Evolutionary conservation across 2,888 invertebrate species (phyloP).

Genomic region (Metellina segmentata): DNA sequence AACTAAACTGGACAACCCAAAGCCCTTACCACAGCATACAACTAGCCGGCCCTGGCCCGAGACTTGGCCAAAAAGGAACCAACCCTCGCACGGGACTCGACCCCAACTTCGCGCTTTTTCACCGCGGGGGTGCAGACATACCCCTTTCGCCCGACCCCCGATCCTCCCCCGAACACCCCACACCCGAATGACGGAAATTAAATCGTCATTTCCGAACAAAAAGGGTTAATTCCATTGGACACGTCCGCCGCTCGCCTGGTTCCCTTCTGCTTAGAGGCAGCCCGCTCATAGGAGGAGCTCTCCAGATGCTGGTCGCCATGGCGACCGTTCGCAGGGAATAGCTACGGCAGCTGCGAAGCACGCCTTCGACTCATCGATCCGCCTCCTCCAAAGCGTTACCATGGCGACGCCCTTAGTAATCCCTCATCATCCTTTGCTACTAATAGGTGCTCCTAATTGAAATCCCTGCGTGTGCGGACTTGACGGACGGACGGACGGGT

Average conservation of each 20-base stretch:
- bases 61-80: slow-evolving; percentile 48
- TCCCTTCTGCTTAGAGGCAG: slow-evolving; percentile 25
- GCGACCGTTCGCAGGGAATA: slow-evolving; percentile 50
- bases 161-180: background rate
- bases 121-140: background rate
- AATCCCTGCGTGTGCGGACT: slow-evolving; percentile 59
- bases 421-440: slow-evolving; percentile 75
- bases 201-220: slow-evolving; percentile 15
- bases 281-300: slow-evolving; percentile 62
- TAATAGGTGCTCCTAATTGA: slow-evolving; percentile 76
- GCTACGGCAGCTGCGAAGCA: slow-evolving; percentile 71
- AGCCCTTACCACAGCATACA: slow-evolving; percentile 51
- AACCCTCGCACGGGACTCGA: background rate
- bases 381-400: slow-evolving; percentile 63
- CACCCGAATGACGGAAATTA: slow-evolving; percentile 29
- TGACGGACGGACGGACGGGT: slow-evolving; percentile 21
- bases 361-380: slow-evolving; percentile 73
- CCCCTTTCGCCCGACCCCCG: background rate
- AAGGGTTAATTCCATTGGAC: slow-evolving; percentile 26
- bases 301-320: slow-evolving; percentile 72
- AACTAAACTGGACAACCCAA: slow-evolving; percentile 75
- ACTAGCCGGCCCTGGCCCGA: slow-evolving; percentile 58
- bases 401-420: slow-evolving; percentile 70
- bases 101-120: background rate
- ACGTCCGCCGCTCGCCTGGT: background rate